Percentiles rank a stretch among this genome's conserved stretches.
Conservation (phyloP, 2,113 vertebrate species). For the Deroptyus accipitrinus region DNA sequence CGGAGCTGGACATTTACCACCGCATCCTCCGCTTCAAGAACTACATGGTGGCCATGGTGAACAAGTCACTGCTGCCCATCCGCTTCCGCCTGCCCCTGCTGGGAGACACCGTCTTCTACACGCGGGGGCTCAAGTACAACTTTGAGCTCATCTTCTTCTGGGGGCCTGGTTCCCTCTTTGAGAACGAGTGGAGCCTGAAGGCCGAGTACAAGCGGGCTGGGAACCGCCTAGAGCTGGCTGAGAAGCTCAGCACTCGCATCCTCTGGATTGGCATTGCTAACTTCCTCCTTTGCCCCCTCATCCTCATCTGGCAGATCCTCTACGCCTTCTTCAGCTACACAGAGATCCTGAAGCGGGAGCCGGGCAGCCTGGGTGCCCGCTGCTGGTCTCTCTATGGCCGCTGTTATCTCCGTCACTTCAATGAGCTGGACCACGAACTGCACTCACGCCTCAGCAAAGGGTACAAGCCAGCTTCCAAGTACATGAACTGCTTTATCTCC, state of each 20-base stretch:
- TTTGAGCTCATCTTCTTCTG: constrained; percentile 99
- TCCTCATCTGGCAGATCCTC: constrained; percentile 98
- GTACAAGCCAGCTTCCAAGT: constrained; percentile 97
- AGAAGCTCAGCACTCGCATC: constrained; percentile 91
- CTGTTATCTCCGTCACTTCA: constrained; percentile 97
- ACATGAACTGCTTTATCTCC: constrained; percentile 99
- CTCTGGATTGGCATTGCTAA: constrained; percentile 97
- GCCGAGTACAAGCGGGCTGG: constrained; percentile 91
- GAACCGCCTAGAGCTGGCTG: constrained; percentile 90
- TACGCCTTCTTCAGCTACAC: constrained; percentile 98
- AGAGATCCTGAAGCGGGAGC: constrained; percentile 95
- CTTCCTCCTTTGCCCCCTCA: constrained; percentile 93
- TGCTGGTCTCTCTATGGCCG: constrained; percentile 98
- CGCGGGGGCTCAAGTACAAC: constrained; percentile 97
- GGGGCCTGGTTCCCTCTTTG: constrained; percentile 93
- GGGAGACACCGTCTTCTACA: constrained; percentile 90
- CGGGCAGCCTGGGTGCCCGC: constrained; percentile 92
- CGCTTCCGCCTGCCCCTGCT: constrained; percentile 87
- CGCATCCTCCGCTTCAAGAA: constrained; percentile 98
- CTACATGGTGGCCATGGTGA: constrained; percentile 99
- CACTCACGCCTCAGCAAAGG: constrained; percentile 95
- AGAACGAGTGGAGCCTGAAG: constrained; percentile 97
- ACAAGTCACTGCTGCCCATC: constrained; percentile 95
- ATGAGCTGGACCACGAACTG: constrained; percentile 95
- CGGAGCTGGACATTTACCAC: constrained; percentile 95